Evolutionary conservation across 2,797 vertebrate species (phyloP), one percentile per base, ranked within the genome.

Genomic region (Carapus acus): DNA sequence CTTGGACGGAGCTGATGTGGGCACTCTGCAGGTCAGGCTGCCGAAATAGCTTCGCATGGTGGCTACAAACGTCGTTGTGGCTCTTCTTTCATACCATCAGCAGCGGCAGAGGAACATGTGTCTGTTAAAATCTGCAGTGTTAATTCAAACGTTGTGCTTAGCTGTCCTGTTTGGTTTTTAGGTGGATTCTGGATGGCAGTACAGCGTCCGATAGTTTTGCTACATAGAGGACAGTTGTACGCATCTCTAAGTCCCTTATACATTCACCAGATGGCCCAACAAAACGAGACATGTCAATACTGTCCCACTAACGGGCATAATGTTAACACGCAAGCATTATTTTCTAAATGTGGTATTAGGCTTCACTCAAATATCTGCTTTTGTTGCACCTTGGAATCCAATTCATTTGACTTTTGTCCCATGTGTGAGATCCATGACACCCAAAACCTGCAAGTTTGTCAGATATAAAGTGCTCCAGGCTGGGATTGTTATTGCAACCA

Each of bases 201-300:
- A 27, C 9, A 2, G 8, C 17, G 58, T 79, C 83, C 80, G 66
- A 80, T 85, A 68, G 16, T 50, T 72, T 43, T 56, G 37, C 37
- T 71, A 61, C 48, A 46, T 29, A 27, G 38, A 58, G 54, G 67
- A 36, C 9, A 19, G 39, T 67, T 77, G 58, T 58, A 64, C 60
- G 62, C 64, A 39, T 57, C 66, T 76, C 79, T 62, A 44, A 19
- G n/a, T 76, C 75, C 65, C 24, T 3, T 55, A 53, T 61, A 61
- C 67, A 80, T 81, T 15, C 67, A 82, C 58, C 43, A 48, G 18
- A 27, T 27, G 18, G 12, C 54, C 31, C 65, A 65, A 48, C 58
- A 2, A 65, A 61, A 63, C 23, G 15, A 54, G 41, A 53, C 8
- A 13, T 46, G 29, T 81, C 58, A 43, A 47, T 55, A 48, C 53